Conservation (phyloP, 2,888 invertebrate species). For the Trachelus troglodyta region DNA sequence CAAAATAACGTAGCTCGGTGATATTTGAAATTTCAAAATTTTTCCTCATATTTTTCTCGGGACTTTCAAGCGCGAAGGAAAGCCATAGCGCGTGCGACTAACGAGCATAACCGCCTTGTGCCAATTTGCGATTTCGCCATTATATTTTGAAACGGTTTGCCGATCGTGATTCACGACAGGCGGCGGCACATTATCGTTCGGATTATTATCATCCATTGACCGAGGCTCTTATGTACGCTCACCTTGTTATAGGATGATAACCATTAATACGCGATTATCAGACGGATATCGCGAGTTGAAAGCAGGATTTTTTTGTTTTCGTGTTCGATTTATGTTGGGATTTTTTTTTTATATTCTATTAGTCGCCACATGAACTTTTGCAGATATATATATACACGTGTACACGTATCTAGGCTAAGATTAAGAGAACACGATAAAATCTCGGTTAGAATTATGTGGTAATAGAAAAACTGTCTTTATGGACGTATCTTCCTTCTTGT, state of each 20-base stretch:
- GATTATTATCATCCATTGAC: not conserved
- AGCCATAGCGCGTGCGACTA: slow-evolving; percentile 20
- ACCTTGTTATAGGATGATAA: not conserved
- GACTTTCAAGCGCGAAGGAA: not conserved
- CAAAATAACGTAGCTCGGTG: too few relatives aligned
- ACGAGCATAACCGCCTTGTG: slow-evolving; percentile 54
- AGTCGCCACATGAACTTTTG: not conserved
- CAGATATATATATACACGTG: not conserved
- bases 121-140: slow-evolving; percentile 48
- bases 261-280: slow-evolving; percentile 23
- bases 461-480: not conserved
- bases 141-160: slow-evolving; percentile 45
- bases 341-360: not conserved
- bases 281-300: not conserved
- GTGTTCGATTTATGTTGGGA: not conserved
- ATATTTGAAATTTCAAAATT: not conserved
- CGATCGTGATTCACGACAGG: slow-evolving; percentile 48
- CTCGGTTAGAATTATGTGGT: not conserved
- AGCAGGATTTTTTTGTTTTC: not conserved
- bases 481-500: not conserved
- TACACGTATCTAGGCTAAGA: not conserved
- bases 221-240: not conserved
- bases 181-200: slow-evolving; percentile 17
- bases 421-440: not conserved
- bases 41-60: not conserved